Base-by-base conservation (phyloP, 2,888 invertebrate genomes). In the Diarsia rubi region DNA sequence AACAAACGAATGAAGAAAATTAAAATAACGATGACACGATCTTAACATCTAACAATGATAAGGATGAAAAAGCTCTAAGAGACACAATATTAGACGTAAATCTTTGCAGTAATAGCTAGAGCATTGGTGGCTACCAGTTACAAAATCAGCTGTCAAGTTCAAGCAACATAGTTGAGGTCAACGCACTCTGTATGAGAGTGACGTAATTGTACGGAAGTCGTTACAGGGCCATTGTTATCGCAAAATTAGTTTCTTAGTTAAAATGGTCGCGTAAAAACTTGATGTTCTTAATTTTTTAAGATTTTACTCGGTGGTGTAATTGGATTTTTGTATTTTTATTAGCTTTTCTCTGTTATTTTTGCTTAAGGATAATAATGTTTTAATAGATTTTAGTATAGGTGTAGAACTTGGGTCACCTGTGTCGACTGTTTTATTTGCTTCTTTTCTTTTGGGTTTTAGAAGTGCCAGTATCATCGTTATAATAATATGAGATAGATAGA, bases 221-320 rank as follows among this genome's bases (percentile, higher is more conserved):
- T 86, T 85, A 80, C 81, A 66, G 37, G 31, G 59, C 73, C 69
- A 82, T 86, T 88, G 86, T 88, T 86, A 77, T 80, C 79, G 82
- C 84, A 31, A 82, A 86, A 86, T 86, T 82, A 81, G 86, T 80
- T 84, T 81, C 76, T 69, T 66, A 78, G 82, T 75, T 70, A 79
- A 72, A 80, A 78, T 37, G 27, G 24, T 37, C 59, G 75, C 37
- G 67, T 80, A 81, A 84, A 80, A 81, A 63, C 47, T 49, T 62
- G 47, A 63, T 31, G 45, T 60, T 63, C 69, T 24, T 63, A 45
- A 45, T 69, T 69, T 83, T 68, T 59, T 21, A 37, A 59, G 47
- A 69, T 83, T 69, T 82, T 75, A 72, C n/a, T 31, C 9, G 12
- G 8, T 37, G 16, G n/a, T 60, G 63, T 84, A 81, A 75, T 84